These are phyloP conservation scores for Leucophenga maculata DNA, from an alignment of 2,888 invertebrate species.

Conservation along the genomic window DNA sequence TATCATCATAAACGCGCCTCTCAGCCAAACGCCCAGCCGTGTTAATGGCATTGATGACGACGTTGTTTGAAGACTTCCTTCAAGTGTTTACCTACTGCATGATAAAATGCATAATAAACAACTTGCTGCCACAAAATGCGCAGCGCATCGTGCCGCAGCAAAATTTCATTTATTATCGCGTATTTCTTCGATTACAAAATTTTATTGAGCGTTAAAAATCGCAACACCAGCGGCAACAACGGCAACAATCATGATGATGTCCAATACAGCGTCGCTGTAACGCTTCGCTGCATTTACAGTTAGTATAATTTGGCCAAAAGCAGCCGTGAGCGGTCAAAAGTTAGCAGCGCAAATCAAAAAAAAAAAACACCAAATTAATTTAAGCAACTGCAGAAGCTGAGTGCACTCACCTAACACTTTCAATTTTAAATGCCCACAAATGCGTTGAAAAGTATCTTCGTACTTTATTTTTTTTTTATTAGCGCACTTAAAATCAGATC, in stretches of 20 bases:
- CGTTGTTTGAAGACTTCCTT: neutral
- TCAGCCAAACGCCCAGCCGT: neutral
- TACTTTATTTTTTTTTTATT: constrained; percentile 15
- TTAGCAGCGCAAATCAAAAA: neutral
- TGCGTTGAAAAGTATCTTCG: constrained; percentile 1
- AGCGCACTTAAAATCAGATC: neutral
- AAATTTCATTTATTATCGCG: neutral
- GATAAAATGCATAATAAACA: neutral
- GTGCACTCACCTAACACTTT: constrained; percentile 44
- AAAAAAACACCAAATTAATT: constrained; percentile 33
- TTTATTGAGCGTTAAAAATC: constrained; percentile 34
- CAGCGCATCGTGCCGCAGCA: neutral
- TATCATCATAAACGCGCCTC: neutral
- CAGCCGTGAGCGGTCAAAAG: constrained; percentile 15
- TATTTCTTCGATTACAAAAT: constrained; percentile 2
- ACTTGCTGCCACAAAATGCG: neutral
- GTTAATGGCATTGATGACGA: neutral
- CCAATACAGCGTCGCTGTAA: neutral
- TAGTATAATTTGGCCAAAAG: constrained; percentile 15
- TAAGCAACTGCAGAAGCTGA: constrained; percentile 6
- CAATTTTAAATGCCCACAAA: constrained; percentile 43
- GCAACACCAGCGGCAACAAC: neutral
- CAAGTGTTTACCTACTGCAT: neutral
- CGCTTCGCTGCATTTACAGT: constrained; percentile 30
- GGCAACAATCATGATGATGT: neutral